Base-by-base conservation (phyloP, 30 jellyfish, hydroid and myxozoan species). In the Aurelia aurita region DNA sequence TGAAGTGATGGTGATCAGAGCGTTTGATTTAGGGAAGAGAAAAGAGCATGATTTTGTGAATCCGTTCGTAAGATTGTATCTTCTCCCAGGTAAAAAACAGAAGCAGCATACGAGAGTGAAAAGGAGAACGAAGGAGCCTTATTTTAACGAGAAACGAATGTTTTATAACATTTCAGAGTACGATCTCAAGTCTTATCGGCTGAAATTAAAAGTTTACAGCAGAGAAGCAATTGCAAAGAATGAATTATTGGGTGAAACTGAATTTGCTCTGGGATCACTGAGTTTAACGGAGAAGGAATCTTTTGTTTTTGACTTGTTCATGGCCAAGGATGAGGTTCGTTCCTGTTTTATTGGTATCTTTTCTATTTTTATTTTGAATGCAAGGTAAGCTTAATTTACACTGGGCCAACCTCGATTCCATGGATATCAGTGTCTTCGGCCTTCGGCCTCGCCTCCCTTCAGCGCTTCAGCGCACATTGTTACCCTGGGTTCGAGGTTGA, bases 181-280 rank as follows among this genome's bases (percentile, higher is more conserved):
- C 3, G 97, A 89, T 22, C 54, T 94, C 13, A 55, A 59, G 4
- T 66, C 80, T 32, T 47, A 94, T 75, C 91, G 95, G 23, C 58
- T 94, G 46, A 94, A 84, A 59, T 35, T 94, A 64, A 94, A 88
- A 55, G 97, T 89, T 0, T 94, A 87, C 67, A 89, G 87, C 72
- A 59, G 93, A 45, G 95, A 85, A 26, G 67, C 77, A 32, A 58
- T 94, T 3, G 72, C 86, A 16, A 88, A 58, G 64, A 74, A 85
- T 67, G 97, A 89, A 9, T 63, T 89, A 51, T 89, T 94, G 29
- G 99, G 99, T n/a, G 99, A 88, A 72, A 82, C 95, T 11, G 99
- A 94, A 22, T 53, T 94, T 23, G 89, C 97, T 0, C 68, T 94
- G 49, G 74, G 94, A 12, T 84, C 99, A 19, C 26, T 94, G 28